Evolutionary conservation across 2,113 vertebrate genomes (phyloP), one percentile per base, ranked within the genome.

Genomic region (Malurus elegans): DNA sequence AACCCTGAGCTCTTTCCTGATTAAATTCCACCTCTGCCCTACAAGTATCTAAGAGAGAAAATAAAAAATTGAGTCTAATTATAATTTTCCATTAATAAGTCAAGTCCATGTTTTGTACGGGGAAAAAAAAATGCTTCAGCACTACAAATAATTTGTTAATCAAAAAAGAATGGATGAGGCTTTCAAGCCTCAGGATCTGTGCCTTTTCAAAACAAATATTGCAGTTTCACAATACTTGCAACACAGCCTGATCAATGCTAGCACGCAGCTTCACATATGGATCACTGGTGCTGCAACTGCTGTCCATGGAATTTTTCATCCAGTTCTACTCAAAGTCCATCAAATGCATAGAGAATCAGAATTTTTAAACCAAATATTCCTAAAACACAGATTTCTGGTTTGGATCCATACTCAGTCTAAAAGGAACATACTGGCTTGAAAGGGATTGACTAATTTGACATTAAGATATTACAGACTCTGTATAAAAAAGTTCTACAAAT

Each of bases 151-250:
- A 54, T 72, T 66, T 66, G 36, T 80, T 75, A 82, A 79, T 38
- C 8, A 44, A 44, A 74, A 38, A 28, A 53, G 48, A 29, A 38
- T 28, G 36, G 3, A 53, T 65, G 73, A 82, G 47, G 38, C 54
- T 64, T 70, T 58, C 4, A 8, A 74, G 44, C 65, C 79, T 88
- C 62, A 51, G 74, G 58, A 93, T 79, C 54, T 53, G 48, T 79
- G 72, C 3, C 67, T 90, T 92, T 95, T 92, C 74, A 38, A 90
- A 93, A 56, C 58, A 90, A 95, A 92, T 90, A 94, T 65, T 91
- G 50, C 62, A 44, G 38, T 94, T 96, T 91, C 92, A 91, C 93
- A 92, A 96, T 36, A 32, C 73, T 94, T 95, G 71, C 94, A 90
- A 76, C 90, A 93, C 58, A 94, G 26, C 32, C 42, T 75, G 82